Percentiles rank a stretch among this genome's conserved stretches.
Conservation (phyloP, 2,888 invertebrate genomes). For the Cosmia pyralina region DNA sequence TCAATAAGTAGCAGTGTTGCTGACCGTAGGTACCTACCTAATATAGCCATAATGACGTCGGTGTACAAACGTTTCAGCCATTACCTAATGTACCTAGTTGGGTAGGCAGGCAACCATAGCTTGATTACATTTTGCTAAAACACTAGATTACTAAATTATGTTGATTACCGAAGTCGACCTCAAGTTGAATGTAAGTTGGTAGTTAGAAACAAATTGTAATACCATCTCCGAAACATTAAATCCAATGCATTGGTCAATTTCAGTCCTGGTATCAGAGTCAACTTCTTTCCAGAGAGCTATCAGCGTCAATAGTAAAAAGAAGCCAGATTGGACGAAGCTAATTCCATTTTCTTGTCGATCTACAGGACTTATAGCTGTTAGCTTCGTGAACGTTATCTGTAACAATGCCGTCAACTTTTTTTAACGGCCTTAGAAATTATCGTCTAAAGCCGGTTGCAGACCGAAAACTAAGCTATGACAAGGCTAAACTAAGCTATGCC, state of each 20-base stretch:
- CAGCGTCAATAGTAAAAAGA: conserved; percentile 80
- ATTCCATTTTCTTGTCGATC: conserved; percentile 81
- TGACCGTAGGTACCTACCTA: too few species aligned
- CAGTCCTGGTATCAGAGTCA: conserved; percentile 75
- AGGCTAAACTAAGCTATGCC: too few species aligned
- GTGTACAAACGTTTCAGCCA: background rate
- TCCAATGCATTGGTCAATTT: conserved; percentile 78
- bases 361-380: conserved; percentile 73
- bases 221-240: conserved; percentile 75
- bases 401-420: conserved; percentile 51
- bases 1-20: too few species aligned
- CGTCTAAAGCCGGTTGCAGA: too few species aligned
- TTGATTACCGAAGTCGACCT: background rate
- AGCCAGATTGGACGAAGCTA: conserved; percentile 84
- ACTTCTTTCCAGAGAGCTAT: conserved; percentile 79
- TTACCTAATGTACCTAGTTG: background rate
- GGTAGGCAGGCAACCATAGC: background rate
- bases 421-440: background rate
- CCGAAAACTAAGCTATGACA: too few species aligned
- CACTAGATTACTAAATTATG: background rate
- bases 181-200: background rate
- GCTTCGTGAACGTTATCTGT: conserved; percentile 79
- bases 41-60: conserved; percentile 12
- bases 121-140: conserved; percentile 11
- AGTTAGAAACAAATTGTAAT: conserved; percentile 42